Evolutionary conservation across 2,113 vertebrate species (phyloP).

Genomic region (Mellivora capensis): DNA sequence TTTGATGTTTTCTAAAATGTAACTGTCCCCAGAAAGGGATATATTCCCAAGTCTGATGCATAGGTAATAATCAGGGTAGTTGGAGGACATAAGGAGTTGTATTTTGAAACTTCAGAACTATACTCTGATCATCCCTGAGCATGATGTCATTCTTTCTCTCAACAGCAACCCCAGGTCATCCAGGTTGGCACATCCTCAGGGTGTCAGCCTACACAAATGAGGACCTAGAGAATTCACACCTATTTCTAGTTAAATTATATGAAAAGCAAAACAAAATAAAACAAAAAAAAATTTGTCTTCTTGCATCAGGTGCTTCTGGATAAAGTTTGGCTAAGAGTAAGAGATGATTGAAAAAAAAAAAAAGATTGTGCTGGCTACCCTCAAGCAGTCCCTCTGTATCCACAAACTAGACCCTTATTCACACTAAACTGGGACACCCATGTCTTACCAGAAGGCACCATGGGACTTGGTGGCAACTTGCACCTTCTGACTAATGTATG

Average conservation of each 20-base stretch:
- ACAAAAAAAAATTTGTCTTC: not conserved
- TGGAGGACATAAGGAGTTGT: not conserved
- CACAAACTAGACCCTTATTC: not conserved
- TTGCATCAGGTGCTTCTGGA: not conserved
- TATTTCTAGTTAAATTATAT: not conserved
- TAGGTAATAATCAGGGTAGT: not conserved
- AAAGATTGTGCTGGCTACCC: not conserved
- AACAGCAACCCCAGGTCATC: not conserved
- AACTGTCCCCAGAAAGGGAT: not conserved
- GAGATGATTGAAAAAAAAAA: not conserved
- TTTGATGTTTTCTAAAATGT: not conserved
- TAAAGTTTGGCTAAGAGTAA: not conserved
- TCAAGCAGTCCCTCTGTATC: not conserved
- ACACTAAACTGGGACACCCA: not conserved
- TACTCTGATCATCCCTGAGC: rapidly evolving
- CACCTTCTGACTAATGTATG: not conserved
- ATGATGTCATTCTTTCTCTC: not conserved
- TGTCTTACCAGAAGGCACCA: not conserved
- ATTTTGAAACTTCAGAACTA: not conserved
- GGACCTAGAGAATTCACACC: not conserved
- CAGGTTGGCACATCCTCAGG: not conserved
- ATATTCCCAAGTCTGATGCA: not conserved
- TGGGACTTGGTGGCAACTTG: not conserved
- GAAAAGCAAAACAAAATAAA: not conserved
- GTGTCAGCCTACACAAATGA: not conserved